Conservation (phyloP, 2,797 vertebrate genomes). For the Artibeus lituratus region DNA sequence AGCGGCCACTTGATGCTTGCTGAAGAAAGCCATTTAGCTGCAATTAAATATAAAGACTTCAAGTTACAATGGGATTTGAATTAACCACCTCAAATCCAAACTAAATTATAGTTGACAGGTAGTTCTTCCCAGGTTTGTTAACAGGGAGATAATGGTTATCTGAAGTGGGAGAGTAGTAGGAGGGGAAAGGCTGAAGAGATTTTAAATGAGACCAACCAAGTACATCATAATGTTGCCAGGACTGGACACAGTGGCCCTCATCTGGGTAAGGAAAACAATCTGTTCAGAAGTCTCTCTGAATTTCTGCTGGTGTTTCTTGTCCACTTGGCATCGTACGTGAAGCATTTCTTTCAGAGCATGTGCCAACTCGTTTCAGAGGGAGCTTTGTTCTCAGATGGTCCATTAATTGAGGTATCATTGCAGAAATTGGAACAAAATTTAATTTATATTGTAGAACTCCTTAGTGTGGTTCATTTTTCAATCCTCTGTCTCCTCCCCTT, state of each 20-base stretch:
- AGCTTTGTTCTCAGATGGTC: slow-evolving; percentile 48
- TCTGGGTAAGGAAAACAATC: not conserved
- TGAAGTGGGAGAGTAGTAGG: not conserved
- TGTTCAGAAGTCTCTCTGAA: slow-evolving; percentile 13
- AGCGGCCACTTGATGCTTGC: not conserved
- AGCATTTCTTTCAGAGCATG: slow-evolving; percentile 34
- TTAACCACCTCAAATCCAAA: not conserved
- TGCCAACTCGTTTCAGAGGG: slow-evolving; percentile 34
- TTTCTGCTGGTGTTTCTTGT: slow-evolving; percentile 8
- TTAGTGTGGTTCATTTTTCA: not conserved
- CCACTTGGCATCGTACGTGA: not conserved
- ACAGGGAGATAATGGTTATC: not conserved
- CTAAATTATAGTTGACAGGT: not conserved
- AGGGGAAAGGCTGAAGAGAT: not conserved
- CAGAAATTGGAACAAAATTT: slow-evolving; percentile 47
- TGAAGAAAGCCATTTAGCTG: not conserved
- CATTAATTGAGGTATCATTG: slow-evolving; percentile 33
- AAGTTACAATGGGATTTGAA: not conserved
- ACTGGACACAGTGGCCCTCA: not conserved
- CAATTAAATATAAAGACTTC: not conserved
- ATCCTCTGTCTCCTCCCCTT: not conserved
- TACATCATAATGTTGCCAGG: not conserved
- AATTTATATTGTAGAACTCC: not conserved
- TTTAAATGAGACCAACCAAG: not conserved
- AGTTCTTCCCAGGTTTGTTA: not conserved